phyloP scores from a whole-genome alignment of 1,140 invertebrate genomes.

The Calephelis virginiensis region DNA sequence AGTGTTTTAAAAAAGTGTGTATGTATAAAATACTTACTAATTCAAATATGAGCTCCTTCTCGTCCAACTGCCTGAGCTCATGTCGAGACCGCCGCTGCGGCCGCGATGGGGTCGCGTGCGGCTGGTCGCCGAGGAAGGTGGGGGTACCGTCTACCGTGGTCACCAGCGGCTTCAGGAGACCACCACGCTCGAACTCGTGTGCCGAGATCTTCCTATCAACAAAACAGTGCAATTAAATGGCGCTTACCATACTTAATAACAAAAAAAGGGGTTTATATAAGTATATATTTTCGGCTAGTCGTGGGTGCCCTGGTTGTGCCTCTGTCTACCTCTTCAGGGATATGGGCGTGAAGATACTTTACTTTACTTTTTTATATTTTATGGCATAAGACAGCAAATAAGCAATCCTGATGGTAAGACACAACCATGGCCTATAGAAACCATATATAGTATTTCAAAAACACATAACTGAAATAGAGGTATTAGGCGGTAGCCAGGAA shows the following conservation, averaged over 20 bases:
- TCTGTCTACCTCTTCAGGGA: no score
- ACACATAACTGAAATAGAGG: no score
- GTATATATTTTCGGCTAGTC: background rate
- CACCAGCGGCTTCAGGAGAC: conserved; percentile 93
- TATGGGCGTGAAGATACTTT: no score
- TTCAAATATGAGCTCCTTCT: conserved; percentile 97
- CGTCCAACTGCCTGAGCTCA: conserved; percentile 92
- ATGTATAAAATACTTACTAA: conserved; percentile 81
- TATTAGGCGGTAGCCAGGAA: no score
- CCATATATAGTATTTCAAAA: no score
- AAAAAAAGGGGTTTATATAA: background rate
- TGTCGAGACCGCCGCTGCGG: conserved; percentile 87
- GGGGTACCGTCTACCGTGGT: conserved; percentile 94
- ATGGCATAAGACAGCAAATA: no score
- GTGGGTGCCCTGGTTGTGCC: no score
- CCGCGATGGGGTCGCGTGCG: conserved; percentile 75
- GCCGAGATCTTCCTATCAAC: conserved; percentile 92
- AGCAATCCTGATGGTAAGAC: no score
- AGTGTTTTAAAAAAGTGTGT: no score
- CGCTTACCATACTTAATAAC: background rate
- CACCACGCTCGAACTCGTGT: conserved; percentile 95
- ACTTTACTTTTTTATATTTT: no score
- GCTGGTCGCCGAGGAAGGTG: conserved; percentile 85
- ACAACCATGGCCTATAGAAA: no score
- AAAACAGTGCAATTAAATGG: conserved; percentile 17